Percentiles rank a stretch among this genome's conserved stretches.
These are phyloP conservation scores for Cephalopterus ornatus DNA, from an alignment of 2,113 vertebrate genomes.

Conservation along the genomic window DNA sequence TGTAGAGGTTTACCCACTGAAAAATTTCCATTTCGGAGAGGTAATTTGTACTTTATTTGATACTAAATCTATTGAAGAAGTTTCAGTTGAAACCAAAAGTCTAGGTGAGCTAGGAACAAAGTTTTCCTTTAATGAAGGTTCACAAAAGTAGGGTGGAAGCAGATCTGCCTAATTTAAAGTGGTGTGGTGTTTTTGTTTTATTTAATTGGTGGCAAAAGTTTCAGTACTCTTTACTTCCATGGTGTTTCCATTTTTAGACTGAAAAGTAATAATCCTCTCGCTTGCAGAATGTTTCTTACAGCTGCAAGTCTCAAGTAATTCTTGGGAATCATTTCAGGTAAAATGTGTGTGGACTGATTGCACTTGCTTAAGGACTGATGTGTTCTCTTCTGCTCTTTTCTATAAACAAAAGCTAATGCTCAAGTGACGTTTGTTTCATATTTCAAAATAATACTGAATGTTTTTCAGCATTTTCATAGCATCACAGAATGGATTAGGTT, in stretches of 20 bases:
- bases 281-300: not conserved
- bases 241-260: not conserved
- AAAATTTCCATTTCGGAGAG: not conserved
- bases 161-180: not conserved
- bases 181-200: not conserved
- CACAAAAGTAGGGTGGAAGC: rapidly evolving
- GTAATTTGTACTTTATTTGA: not conserved
- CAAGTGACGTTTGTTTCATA: not conserved
- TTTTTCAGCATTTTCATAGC: not conserved
- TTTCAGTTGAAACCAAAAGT: not conserved
- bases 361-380: not conserved
- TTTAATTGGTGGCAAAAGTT: not conserved
- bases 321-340: not conserved
- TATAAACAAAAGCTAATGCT: not conserved
- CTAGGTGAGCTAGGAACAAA: not conserved
- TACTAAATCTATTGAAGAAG: not conserved
- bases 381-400: not conserved
- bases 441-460: not conserved
- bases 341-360: not conserved
- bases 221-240: not conserved
- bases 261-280: not conserved
- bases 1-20: not conserved
- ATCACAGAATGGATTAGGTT: not conserved
- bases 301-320: not conserved
- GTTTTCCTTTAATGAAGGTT: not conserved